Evolutionary conservation across 2,888 invertebrate genomes (phyloP).

Genomic region (Eremobia ochroleuca): DNA sequence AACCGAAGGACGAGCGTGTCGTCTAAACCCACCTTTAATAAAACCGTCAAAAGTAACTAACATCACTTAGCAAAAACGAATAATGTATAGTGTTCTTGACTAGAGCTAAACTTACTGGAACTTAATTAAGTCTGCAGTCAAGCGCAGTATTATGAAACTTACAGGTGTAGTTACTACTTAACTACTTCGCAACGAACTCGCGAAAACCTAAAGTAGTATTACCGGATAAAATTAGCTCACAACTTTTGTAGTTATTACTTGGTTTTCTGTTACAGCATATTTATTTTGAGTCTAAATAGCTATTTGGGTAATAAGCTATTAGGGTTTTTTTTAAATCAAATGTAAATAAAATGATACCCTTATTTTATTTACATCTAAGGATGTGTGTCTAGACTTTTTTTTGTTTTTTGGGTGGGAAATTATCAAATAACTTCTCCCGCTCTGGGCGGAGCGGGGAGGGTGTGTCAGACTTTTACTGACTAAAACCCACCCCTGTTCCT

Average conservation of each 20-base stretch:
- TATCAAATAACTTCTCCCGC: too few relatives aligned
- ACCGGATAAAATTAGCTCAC: constrained; percentile 18
- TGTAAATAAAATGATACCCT: not conserved
- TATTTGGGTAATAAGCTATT: not conserved
- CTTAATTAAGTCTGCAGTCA: constrained; percentile 45
- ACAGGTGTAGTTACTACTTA: constrained; percentile 44
- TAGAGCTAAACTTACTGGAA: constrained; percentile 14
- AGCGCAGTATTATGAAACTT: constrained; percentile 43
- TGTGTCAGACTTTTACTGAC: too few relatives aligned
- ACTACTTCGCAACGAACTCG: constrained; percentile 16
- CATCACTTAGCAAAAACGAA: constrained; percentile 1
- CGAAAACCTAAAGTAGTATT: constrained; percentile 15
- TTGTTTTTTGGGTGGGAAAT: too few relatives aligned
- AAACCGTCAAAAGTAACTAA: not conserved
- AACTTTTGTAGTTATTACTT: constrained; percentile 26
- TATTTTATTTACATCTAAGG: not conserved
- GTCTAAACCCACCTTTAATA: not conserved
- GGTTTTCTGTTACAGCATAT: not conserved
- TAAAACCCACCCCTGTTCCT: too few relatives aligned
- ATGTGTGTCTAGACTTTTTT: not conserved
- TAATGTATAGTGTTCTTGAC: constrained; percentile 1
- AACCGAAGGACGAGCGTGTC: not conserved
- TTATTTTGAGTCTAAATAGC: not conserved
- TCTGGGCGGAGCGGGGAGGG: too few relatives aligned
- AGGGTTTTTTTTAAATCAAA: too few relatives aligned